These are phyloP conservation scores for Helicoverpa armigera DNA, from an alignment of 1,140 invertebrate genomes.

Conservation along the genomic window DNA sequence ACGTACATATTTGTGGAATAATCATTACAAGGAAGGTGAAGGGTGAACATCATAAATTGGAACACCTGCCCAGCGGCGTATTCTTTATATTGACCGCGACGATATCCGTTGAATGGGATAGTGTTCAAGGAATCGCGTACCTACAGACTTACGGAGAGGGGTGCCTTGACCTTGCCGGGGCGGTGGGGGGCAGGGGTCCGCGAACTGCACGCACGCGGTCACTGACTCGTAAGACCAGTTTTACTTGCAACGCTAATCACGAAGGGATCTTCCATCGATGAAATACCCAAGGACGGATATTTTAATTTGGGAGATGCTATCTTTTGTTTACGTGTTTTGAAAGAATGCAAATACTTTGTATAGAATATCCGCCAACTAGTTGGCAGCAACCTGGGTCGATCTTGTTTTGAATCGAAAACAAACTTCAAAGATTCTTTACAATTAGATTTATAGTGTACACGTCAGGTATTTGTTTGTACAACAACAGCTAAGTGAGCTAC, in stretches of 20 bases:
- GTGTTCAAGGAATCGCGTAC: conserved; percentile 67
- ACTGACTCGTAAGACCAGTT: conserved; percentile 69
- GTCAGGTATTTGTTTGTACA: conserved; percentile 3
- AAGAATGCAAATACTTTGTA: neutral
- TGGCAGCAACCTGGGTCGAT: neutral
- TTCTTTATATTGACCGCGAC: conserved; percentile 2
- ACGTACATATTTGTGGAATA: no score
- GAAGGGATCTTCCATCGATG: conserved; percentile 10
- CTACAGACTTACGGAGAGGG: conserved; percentile 62
- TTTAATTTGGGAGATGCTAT: conserved; percentile 12
- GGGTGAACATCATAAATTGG: no score
- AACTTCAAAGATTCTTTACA: neutral
- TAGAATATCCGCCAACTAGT: neutral
- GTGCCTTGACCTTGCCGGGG: conserved; percentile 79
- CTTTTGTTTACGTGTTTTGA: neutral
- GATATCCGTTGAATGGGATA: conserved; percentile 57
- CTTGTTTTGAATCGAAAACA: conserved; percentile 27
- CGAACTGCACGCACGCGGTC: conserved; percentile 65
- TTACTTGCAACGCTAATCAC: conserved; percentile 49
- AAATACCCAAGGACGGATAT: conserved; percentile 6
- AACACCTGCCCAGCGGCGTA: neutral
- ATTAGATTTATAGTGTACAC: conserved; percentile 1
- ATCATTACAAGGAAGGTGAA: no score
- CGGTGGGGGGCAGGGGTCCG: conserved; percentile 49
- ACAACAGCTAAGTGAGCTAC: neutral